Conservation (phyloP, 2,113 vertebrate species). For the Trochalopteron elliotii region DNA sequence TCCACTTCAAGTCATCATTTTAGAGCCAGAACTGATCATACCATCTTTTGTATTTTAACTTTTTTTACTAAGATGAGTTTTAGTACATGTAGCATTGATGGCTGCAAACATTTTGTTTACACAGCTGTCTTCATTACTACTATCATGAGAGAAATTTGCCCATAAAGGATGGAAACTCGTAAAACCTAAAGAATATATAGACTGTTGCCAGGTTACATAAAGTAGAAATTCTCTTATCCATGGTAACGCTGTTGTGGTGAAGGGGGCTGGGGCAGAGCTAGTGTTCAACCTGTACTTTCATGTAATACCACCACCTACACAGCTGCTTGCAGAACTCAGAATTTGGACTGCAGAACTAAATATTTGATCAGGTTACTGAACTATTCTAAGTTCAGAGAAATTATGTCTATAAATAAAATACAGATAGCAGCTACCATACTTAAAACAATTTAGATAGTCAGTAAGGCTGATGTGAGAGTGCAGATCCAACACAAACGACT, state of each 20-base stretch:
- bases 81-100: background rate
- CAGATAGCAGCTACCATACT: background rate
- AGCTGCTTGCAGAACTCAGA: background rate
- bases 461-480: background rate
- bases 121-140: background rate
- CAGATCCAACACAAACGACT: background rate
- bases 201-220: background rate
- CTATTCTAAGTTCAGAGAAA: background rate
- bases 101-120: background rate
- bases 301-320: background rate
- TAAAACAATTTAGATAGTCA: background rate
- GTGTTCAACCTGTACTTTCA: background rate
- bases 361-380: background rate
- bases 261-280: background rate
- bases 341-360: background rate
- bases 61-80: background rate
- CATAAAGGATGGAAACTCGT: background rate
- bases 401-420: background rate
- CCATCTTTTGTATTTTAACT: background rate
- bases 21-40: background rate
- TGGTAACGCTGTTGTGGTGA: background rate
- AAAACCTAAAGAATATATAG: background rate
- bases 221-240: background rate
- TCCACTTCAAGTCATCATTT: background rate
- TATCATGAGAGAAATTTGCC: background rate